Evolutionary conservation across 2,797 vertebrate genomes (phyloP).

Genomic region (Hozukius guyotensis): DNA sequence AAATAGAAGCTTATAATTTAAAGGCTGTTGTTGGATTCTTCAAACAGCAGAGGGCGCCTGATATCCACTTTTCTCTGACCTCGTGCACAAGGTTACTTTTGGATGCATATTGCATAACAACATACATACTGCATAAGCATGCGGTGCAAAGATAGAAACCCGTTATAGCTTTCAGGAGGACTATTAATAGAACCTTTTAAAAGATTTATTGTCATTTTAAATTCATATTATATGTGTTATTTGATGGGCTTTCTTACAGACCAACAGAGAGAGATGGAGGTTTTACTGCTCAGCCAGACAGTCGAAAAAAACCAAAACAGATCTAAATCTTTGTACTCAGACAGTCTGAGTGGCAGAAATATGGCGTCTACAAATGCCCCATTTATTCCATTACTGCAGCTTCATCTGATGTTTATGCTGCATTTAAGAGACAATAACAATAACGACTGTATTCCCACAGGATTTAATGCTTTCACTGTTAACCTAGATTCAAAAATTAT

Average conservation of each 20-base stretch:
- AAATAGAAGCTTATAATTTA: not conserved
- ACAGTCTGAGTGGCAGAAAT: not conserved
- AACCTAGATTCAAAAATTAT: not conserved
- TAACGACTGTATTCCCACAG: too few species aligned
- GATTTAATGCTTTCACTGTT: not conserved
- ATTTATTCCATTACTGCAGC: not conserved
- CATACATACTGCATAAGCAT: constrained; percentile 67
- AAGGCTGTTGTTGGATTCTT: not conserved
- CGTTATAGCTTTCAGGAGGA: not conserved
- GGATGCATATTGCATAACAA: constrained; percentile 76
- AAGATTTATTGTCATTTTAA: constrained; percentile 32
- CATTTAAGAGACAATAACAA: not conserved
- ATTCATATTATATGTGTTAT: not conserved
- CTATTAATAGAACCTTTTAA: constrained; percentile 16
- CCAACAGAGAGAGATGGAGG: not conserved
- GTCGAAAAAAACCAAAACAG: not conserved
- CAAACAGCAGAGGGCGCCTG: constrained; percentile 62
- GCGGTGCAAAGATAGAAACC: constrained; percentile 50
- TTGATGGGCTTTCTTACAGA: not conserved
- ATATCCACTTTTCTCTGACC: constrained; percentile 44
- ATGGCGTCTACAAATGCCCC: not conserved
- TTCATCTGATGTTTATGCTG: not conserved
- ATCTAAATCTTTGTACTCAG: not conserved
- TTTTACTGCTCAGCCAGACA: not conserved
- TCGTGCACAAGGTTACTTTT: constrained; percentile 65